Evolutionary conservation across 2,113 vertebrate genomes (phyloP).

Genomic region (Passer domesticus): DNA sequence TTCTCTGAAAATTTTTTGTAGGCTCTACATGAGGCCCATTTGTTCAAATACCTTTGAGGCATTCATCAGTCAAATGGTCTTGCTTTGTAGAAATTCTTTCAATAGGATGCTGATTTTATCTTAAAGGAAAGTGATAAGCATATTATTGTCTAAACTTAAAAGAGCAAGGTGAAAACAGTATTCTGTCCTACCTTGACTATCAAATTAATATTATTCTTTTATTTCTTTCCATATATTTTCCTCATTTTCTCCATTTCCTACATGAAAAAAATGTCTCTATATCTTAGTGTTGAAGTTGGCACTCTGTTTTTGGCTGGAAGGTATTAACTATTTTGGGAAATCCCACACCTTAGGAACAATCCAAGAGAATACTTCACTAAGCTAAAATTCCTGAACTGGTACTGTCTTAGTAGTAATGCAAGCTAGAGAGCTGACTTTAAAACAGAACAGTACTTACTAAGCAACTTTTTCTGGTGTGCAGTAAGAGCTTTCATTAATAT

Average conservation of each 20-base stretch:
- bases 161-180: neutral
- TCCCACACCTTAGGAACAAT: neutral
- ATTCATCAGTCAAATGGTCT: neutral
- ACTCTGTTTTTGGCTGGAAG: neutral
- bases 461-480: neutral
- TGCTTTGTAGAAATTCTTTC: neutral
- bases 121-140: neutral
- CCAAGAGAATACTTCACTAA: neutral
- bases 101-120: neutral
- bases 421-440: neutral
- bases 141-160: neutral
- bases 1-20: neutral
- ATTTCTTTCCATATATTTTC: neutral
- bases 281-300: neutral
- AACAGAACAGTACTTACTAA: neutral
- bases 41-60: neutral
- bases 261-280: neutral
- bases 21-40: neutral
- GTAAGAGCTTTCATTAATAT: neutral
- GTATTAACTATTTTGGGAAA: neutral
- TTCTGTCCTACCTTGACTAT: neutral
- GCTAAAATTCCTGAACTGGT: neutral
- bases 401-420: neutral
- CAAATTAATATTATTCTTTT: neutral
- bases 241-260: neutral